Evolutionary conservation across 1,140 invertebrate species (phyloP).

Genomic region (Lithobius niger): DNA sequence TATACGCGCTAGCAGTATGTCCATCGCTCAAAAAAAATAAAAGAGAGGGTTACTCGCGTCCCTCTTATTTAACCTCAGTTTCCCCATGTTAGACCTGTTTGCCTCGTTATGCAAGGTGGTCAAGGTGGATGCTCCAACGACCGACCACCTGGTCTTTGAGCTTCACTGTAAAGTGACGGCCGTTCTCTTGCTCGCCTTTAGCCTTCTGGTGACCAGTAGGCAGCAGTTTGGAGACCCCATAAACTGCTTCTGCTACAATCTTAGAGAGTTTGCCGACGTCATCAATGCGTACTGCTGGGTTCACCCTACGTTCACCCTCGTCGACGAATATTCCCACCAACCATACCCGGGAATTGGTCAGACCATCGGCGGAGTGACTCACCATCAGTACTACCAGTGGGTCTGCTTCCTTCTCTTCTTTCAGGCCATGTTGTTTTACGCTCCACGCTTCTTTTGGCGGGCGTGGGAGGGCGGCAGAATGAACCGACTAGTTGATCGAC

Average conservation of each 20-base stretch:
- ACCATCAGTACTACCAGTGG: conserved; percentile 36
- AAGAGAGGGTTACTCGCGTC: too few relatives aligned
- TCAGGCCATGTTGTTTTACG: conserved; percentile 39
- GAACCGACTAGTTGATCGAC: conserved; percentile 10
- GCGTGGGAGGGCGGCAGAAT: conserved; percentile 15
- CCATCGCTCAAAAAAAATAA: too few relatives aligned
- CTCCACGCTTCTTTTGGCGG: conserved; percentile 39
- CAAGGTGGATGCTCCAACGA: neutral
- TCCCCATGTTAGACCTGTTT: too few relatives aligned
- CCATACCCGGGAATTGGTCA: neutral
- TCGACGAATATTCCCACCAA: conserved; percentile 29
- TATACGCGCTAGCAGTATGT: too few relatives aligned
- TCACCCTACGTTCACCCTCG: conserved; percentile 31
- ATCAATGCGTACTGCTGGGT: conserved; percentile 38
- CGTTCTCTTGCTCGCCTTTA: conserved; percentile 24
- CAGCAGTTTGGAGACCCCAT: conserved; percentile 23
- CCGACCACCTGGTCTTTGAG: neutral
- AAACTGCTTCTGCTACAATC: conserved; percentile 19
- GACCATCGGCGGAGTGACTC: conserved; percentile 1
- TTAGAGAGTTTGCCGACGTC: conserved; percentile 18
- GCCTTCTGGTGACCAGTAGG: conserved; percentile 17
- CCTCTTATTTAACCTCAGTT: too few relatives aligned
- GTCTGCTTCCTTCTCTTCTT: conserved; percentile 22
- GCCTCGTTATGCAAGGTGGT: too few relatives aligned
- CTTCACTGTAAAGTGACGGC: conserved; percentile 23